Base-by-base conservation (phyloP, 2,888 invertebrate species). In the Sussaba pulchella region DNA sequence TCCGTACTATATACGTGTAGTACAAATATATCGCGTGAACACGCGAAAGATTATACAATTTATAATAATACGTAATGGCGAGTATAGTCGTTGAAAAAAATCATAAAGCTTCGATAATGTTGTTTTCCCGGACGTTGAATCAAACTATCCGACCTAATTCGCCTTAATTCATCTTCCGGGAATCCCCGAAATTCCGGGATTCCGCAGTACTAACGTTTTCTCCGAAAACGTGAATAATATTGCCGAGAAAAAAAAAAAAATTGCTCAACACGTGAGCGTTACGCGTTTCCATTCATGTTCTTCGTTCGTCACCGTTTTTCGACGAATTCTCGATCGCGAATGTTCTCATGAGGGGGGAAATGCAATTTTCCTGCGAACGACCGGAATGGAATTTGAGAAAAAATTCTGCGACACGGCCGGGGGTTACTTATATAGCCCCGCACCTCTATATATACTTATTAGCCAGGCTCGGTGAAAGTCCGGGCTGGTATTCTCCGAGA, bases 381-480 rank as follows among this genome's bases (percentile, higher is more conserved):
- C 9, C 5, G 61, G 36, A 47, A 72, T 52, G 47, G 39, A 50
- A 67, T 75, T 45, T 57, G 14, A 57, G 21, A 54, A 45, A 59
- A 39, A 54, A 36, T 57, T 43, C 36, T 39, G 24, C 14, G 39
- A 36, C 14, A 57, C 36, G 17, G 19, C 17, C 19, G 17, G 5
- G 39, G 36, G n/a, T 17, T 57, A 31, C 57, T 70, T 69, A 50
- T 54, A 57, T 39, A 45, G 21, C 6, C n/a, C 45, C 57, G 67
- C 10, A 45, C 52, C 17, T 61, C 26, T 52, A 50, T 61, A 69
- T 70, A 66, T 73, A 31, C 47, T 70, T 73, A 77, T 43, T 43
- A 63, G 66, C 61, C 45, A 52, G 50, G n/a, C 72, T 57, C 69
- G 81, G 76, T 81, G 77, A 81, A 81, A 81, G 81, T 81, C 77